A percentile compares a stretch with the other conserved stretches of the same genome.
Conservation (phyloP, 2,888 invertebrate species). For the Drosophila putrida region DNA sequence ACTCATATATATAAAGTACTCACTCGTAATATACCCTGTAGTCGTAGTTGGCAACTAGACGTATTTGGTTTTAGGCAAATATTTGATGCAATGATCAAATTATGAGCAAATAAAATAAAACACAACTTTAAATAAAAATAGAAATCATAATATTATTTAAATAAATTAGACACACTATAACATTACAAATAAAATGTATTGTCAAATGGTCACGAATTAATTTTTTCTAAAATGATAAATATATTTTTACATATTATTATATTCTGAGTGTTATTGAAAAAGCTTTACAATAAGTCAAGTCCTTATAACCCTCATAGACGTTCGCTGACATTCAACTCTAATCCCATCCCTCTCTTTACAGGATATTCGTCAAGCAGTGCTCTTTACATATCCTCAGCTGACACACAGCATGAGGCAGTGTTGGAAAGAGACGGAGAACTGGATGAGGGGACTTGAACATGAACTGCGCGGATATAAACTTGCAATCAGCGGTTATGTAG, state of each 20-base stretch:
- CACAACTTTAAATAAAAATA: too few species aligned
- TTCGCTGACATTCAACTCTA: background rate
- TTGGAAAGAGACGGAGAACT: slow-evolving; percentile 19
- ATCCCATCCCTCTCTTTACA: background rate
- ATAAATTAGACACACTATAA: too few species aligned
- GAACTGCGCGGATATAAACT: slow-evolving; percentile 69
- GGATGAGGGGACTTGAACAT: slow-evolving; percentile 42
- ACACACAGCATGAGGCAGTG: slow-evolving; percentile 8
- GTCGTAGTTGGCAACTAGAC: background rate
- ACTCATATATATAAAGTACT: slow-evolving; percentile 23
- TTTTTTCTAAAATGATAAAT: too few species aligned
- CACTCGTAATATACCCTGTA: slow-evolving; percentile 31
- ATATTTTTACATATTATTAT: too few species aligned
- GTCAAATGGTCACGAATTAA: too few species aligned
- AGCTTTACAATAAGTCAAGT: too few species aligned
- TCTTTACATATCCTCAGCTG: slow-evolving; percentile 1
- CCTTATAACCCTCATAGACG: too few species aligned
- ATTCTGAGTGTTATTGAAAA: too few species aligned
- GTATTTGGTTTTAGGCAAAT: background rate
- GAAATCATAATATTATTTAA: too few species aligned
- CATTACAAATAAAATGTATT: too few species aligned
- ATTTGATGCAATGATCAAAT: too few species aligned
- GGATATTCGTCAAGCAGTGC: slow-evolving; percentile 24
- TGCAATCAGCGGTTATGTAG: slow-evolving; percentile 76
- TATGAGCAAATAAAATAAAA: too few species aligned